Percentiles rank a stretch among this genome's conserved stretches.
Evolutionary conservation across 1,140 invertebrate species (phyloP).

Genomic region (Neomicropteryx cornuta): DNA sequence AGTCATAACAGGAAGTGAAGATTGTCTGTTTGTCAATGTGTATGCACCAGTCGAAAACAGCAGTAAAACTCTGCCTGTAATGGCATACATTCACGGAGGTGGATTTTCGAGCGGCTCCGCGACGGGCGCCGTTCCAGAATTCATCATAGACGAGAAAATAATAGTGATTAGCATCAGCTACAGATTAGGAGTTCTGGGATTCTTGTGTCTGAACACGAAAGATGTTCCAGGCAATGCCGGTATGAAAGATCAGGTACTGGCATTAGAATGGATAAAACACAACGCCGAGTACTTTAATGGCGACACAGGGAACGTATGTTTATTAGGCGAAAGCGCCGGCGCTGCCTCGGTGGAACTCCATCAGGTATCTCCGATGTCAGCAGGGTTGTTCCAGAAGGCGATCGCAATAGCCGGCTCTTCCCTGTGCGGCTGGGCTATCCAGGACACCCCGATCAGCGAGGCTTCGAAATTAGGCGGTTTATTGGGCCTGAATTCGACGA

Average conservation of each 20-base stretch:
- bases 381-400: constrained; percentile 38
- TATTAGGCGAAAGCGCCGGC: constrained; percentile 66
- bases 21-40: constrained; percentile 34
- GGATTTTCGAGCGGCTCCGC: constrained; percentile 37
- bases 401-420: constrained; percentile 50
- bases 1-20: constrained; percentile 33
- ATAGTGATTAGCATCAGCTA: constrained; percentile 61
- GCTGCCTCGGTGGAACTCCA: constrained; percentile 53
- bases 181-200: constrained; percentile 50
- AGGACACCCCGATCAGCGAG: constrained; percentile 23
- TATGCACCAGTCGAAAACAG: constrained; percentile 32
- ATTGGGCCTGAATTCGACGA: constrained; percentile 26
- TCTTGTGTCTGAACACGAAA: constrained; percentile 43
- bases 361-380: constrained; percentile 51
- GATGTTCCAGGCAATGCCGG: constrained; percentile 54
- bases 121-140: too few relatives aligned
- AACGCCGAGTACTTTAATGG: constrained; percentile 56
- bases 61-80: constrained; percentile 32
- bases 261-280: constrained; percentile 31
- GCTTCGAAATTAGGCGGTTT: constrained; percentile 29
- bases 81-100: constrained; percentile 47
- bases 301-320: constrained; percentile 52
- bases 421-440: constrained; percentile 41
- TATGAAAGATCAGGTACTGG: constrained; percentile 49
- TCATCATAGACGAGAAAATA: constrained; percentile 48